Base-by-base conservation (phyloP, 2,113 vertebrate genomes). In the Poeciliopsis occidentalis region DNA sequence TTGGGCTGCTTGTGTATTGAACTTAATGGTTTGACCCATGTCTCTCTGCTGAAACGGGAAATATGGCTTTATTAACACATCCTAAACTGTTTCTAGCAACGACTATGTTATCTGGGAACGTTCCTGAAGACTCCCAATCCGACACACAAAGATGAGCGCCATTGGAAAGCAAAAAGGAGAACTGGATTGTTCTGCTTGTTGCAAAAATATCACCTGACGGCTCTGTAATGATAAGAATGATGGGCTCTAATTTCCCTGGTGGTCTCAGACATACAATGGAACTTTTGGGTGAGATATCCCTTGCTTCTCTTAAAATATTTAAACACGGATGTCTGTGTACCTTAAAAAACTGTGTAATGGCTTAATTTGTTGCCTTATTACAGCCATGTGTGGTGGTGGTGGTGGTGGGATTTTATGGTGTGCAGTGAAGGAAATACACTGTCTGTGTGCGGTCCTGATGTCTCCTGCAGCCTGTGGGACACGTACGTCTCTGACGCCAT, bases 291-390 rank as follows among this genome's bases (percentile, higher is more conserved):
- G 86, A 92, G 85, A 84, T 80, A 84, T 92, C 92, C 91, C 93
- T 75, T 37, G 84, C 86, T 73, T 88, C 90, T 93, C 92, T 93
- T 94, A 91, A 95, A 94, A 91, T 62, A 73, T 88, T 94, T 93
- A 94, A 93, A 90, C 90, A 12, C 94, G 91, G 93, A 94, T 92
- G 94, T 94, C 91, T 94, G 93, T 92, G 91, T 92, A 92, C 84
- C 92, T 93, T 90, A 91, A 94, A 93, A 80, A 88, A 85, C 88
- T 69, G 88, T 67, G 73, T 93, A 93, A 93, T 90, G 87, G 89
- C 91, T 93, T 94, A 92, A 94, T 95, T 92, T 93, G 91, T 91
- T 91, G 88, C 75, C 87, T 94, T 94, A 93, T 94, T 94, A 92
- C 88, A 93, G 90, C 93, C 94, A 93, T 93, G 92, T 94, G 93